These are phyloP conservation scores for Rhinopithecus roxellana DNA, from an alignment of 2,113 vertebrate genomes.

Conservation along the genomic window DNA sequence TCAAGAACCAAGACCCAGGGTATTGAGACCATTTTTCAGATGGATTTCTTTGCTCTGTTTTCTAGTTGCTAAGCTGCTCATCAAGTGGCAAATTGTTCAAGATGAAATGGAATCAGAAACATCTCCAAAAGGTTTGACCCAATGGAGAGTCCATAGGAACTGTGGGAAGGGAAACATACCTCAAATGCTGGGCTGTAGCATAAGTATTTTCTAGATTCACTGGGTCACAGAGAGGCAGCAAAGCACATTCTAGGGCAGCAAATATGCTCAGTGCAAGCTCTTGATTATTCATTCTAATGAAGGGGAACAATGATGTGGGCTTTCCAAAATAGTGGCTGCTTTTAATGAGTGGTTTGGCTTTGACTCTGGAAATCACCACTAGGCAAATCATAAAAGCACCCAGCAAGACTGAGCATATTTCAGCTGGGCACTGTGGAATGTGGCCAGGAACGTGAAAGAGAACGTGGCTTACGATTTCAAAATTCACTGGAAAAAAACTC, in stretches of 20 bases:
- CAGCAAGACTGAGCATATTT: background rate
- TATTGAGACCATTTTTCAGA: background rate
- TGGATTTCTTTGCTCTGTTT: background rate
- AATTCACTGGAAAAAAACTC: background rate
- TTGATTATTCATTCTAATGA: background rate
- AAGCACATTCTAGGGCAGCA: background rate
- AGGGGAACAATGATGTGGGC: background rate
- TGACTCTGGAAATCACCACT: conserved; percentile 24
- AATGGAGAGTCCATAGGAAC: background rate
- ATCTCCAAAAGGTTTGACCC: background rate
- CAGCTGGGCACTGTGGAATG: background rate
- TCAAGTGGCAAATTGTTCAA: background rate
- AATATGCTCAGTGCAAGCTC: background rate
- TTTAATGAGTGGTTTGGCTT: background rate
- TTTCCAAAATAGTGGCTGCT: background rate
- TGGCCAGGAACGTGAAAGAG: background rate
- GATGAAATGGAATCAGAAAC: background rate
- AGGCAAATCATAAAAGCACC: background rate
- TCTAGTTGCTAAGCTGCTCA: background rate
- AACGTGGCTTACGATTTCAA: conserved; percentile 29
- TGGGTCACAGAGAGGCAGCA: background rate
- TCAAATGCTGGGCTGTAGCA: background rate
- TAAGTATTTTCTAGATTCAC: background rate
- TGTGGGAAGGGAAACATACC: background rate
- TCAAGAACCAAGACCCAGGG: background rate